These are phyloP conservation scores for Trissolcus japonicus DNA, from an alignment of 2,888 invertebrate species.

Conservation along the genomic window DNA sequence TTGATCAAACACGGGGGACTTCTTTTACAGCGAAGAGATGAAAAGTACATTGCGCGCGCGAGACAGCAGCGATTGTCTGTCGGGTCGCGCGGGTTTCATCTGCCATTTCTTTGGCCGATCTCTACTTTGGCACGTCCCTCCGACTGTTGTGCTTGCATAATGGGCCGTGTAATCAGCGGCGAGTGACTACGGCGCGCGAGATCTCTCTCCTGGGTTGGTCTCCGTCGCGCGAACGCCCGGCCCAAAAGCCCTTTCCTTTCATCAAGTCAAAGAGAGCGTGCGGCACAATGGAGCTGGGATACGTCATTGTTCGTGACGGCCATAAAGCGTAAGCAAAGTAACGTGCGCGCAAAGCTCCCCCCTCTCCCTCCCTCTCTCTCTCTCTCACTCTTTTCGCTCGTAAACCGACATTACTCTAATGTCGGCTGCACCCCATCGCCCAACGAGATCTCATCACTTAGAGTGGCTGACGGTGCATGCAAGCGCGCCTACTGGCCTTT, in stretches of 20 bases:
- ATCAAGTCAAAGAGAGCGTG: conserved; percentile 55
- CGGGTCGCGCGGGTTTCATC: conserved; percentile 36
- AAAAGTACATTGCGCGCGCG: conserved; percentile 19
- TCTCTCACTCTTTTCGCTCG: conserved; percentile 31
- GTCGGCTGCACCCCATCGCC: conserved; percentile 59
- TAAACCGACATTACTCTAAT: conserved; percentile 70
- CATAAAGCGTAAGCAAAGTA: conserved; percentile 59
- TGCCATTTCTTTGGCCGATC: conserved; percentile 40
- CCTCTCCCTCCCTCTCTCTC: conserved; percentile 19
- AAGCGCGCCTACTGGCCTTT: conserved; percentile 53
- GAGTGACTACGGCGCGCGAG: conserved; percentile 74
- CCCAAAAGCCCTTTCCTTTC: conserved; percentile 43
- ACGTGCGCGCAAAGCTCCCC: conserved; percentile 34
- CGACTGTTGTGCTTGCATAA: conserved; percentile 74
- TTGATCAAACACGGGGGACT: conserved; percentile 24
- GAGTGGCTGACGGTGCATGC: conserved; percentile 67
- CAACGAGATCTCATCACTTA: conserved; percentile 71
- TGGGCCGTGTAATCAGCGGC: conserved; percentile 75
- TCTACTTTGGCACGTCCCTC: conserved; percentile 49
- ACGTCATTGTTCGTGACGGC: conserved; percentile 69
- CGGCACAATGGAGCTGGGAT: conserved; percentile 68
- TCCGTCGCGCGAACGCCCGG: conserved; percentile 48
- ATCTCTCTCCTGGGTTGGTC: conserved; percentile 63
- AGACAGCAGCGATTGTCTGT: conserved; percentile 41
- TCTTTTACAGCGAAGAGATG: conserved; percentile 6